Conservation (phyloP, 2,888 invertebrate species). For the Reticulitermes lucifugus region DNA sequence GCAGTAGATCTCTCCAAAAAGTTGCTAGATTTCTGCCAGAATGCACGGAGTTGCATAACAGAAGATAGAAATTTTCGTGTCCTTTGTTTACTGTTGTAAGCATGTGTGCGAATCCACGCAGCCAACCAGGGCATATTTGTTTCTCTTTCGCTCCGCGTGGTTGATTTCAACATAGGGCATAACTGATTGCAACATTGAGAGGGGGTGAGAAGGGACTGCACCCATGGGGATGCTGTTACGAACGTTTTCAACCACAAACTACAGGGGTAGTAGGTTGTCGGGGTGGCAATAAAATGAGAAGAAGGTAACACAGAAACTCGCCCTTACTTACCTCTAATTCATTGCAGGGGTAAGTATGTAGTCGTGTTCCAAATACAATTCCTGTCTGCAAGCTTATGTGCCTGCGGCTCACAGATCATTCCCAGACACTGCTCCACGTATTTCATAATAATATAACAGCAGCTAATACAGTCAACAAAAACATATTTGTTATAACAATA, state of each 20-base stretch:
- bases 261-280: conserved; percentile 6
- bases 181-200: not conserved
- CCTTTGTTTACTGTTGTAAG: too few relatives aligned
- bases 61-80: too few relatives aligned
- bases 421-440: not conserved
- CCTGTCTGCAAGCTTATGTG: not conserved
- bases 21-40: too few relatives aligned
- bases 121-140: not conserved
- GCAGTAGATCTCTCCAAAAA: too few relatives aligned
- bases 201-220: not conserved
- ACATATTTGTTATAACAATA: too few relatives aligned
- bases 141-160: not conserved
- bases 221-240: conserved; percentile 14
- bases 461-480: too few relatives aligned
- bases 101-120: too few relatives aligned
- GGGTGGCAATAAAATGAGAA: conserved; percentile 2
- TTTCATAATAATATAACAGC: too few relatives aligned
- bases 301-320: not conserved
- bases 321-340: conserved; percentile 12
- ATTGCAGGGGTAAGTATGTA: conserved; percentile 2
- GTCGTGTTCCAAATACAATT: conserved; percentile 6
- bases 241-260: conserved; percentile 7
- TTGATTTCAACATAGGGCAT: conserved; percentile 6
- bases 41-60: too few relatives aligned
- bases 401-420: not conserved